Conservation (phyloP, 2,888 invertebrate species). For the Calliopum simillimum region DNA sequence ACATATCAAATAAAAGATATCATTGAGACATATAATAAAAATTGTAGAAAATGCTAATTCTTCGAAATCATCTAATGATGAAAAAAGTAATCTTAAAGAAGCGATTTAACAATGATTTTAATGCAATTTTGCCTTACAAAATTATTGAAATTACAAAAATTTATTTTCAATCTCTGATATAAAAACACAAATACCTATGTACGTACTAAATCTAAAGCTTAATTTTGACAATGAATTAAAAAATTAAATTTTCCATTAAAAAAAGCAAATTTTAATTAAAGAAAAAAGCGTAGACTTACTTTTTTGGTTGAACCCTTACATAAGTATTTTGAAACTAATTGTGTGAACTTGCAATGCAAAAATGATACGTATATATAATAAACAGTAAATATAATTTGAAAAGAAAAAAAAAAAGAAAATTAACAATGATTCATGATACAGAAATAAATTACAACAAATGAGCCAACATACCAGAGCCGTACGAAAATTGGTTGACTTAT, state of each 20-base stretch:
- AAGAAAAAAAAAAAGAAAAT: conserved; percentile 43
- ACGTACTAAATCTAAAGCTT: too few species aligned
- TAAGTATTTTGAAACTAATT: conserved; percentile 1
- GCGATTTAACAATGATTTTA: too few species aligned
- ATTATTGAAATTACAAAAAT: too few species aligned
- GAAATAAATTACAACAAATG: conserved; percentile 28
- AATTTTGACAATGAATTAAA: not conserved
- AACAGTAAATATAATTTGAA: conserved; percentile 30
- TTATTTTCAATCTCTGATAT: too few species aligned
- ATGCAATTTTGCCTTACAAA: too few species aligned
- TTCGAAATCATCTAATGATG: too few species aligned
- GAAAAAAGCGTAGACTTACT: conserved; percentile 12
- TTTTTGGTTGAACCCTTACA: conserved; percentile 11
- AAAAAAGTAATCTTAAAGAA: too few species aligned
- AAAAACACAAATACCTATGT: too few species aligned
- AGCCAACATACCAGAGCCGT: conserved; percentile 31
- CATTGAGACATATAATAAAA: too few species aligned
- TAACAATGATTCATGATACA: conserved; percentile 39
- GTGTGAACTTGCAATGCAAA: conserved; percentile 27
- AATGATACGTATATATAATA: conserved; percentile 31
- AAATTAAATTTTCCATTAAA: not conserved
- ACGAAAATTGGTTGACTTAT: conserved; percentile 28
- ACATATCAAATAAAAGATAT: too few species aligned
- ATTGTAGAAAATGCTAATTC: too few species aligned
- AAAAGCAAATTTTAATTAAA: conserved; percentile 10